Evolutionary conservation across 2,113 vertebrate species (phyloP).

Genomic region (Anthoscopus minutus): DNA sequence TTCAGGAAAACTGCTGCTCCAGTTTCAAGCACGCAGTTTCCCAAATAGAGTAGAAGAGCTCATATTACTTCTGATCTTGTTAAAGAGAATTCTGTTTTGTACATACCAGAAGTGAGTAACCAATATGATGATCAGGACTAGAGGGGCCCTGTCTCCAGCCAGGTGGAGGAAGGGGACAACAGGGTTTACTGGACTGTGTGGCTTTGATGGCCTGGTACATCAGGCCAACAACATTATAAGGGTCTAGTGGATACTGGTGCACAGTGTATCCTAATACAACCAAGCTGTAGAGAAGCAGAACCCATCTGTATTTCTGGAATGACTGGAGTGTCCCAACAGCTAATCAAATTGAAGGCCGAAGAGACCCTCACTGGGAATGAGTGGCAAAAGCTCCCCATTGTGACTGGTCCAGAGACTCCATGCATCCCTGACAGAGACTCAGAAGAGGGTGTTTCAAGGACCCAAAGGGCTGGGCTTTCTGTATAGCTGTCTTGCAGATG

Average conservation of each 20-base stretch:
- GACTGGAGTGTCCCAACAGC: rapidly evolving
- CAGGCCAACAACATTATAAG: background rate
- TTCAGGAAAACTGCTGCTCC: background rate
- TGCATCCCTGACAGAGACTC: background rate
- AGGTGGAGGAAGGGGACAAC: background rate
- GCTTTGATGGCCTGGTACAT: background rate
- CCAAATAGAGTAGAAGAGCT: background rate
- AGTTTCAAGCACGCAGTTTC: background rate
- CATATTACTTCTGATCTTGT: background rate
- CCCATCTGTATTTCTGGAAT: background rate
- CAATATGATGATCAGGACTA: background rate
- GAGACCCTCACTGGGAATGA: background rate
- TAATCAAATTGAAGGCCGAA: background rate
- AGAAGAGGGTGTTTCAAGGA: background rate
- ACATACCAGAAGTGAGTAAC: background rate
- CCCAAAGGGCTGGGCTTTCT: background rate
- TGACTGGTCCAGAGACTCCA: background rate
- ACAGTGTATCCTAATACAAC: background rate
- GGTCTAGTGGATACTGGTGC: background rate
- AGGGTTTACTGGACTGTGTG: background rate
- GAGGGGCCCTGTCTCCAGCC: background rate
- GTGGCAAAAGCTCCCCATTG: background rate
- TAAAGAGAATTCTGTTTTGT: background rate
- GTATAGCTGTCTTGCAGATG: background rate
- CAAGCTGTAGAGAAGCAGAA: background rate